Conservation (phyloP, 2,113 vertebrate species). For the Podarcis raffonei region DNA sequence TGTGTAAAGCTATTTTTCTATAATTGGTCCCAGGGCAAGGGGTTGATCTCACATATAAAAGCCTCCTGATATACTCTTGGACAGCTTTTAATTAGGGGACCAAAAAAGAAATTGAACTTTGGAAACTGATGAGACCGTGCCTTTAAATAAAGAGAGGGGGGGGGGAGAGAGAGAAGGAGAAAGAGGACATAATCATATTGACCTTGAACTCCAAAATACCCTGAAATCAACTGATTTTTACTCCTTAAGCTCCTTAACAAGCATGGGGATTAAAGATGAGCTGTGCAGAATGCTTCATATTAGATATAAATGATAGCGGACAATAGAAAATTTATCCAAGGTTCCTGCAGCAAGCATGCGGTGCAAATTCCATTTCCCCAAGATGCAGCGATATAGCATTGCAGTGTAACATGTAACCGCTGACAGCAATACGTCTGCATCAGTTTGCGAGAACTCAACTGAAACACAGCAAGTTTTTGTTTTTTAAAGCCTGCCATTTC, state of each 20-base stretch:
- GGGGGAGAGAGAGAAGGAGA: neutral
- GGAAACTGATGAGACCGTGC: constrained; percentile 71
- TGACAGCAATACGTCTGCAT: constrained; percentile 50
- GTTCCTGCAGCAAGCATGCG: constrained; percentile 59
- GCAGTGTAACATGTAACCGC: constrained; percentile 33
- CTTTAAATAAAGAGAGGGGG: constrained; percentile 48
- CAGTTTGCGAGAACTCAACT: constrained; percentile 42
- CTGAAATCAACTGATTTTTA: constrained; percentile 79
- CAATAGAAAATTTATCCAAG: constrained; percentile 71
- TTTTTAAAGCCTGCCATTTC: neutral
- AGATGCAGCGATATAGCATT: constrained; percentile 59
- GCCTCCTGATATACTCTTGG: constrained; percentile 67
- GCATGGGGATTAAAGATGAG: constrained; percentile 71
- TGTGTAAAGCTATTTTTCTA: constrained; percentile 71
- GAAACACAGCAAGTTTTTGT: constrained; percentile 10
- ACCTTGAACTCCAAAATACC: constrained; percentile 82
- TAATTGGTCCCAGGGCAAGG: constrained; percentile 80
- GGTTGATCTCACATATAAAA: constrained; percentile 73
- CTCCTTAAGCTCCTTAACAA: constrained; percentile 80
- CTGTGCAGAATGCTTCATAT: constrained; percentile 67
- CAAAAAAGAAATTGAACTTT: constrained; percentile 74
- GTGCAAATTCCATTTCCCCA: constrained; percentile 66
- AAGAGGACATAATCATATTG: constrained; percentile 80
- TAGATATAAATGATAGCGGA: constrained; percentile 76
- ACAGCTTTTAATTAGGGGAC: constrained; percentile 77